A percentile compares a stretch with the other conserved stretches of the same genome.
These are phyloP conservation scores for Calameuta idolon DNA, from an alignment of 2,888 invertebrate species.

Conservation along the genomic window DNA sequence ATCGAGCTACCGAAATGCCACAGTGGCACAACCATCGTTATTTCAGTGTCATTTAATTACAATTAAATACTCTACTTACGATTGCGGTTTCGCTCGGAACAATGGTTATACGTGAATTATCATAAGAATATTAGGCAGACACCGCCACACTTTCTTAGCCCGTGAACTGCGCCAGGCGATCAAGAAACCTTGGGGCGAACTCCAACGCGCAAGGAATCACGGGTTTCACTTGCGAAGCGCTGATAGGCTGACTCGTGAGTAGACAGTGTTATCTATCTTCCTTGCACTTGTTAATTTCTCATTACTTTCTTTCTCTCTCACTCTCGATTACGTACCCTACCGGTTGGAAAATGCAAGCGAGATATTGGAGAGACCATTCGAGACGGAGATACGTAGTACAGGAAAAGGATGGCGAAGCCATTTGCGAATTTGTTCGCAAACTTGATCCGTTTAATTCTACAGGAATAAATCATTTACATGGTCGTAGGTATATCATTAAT, in stretches of 20 bases:
- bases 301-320: not conserved
- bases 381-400: not conserved
- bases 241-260: constrained; percentile 35
- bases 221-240: constrained; percentile 38
- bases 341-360: not conserved
- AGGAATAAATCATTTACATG: not conserved
- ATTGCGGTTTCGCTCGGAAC: constrained; percentile 45
- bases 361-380: not conserved
- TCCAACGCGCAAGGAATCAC: constrained; percentile 49
- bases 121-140: constrained; percentile 46
- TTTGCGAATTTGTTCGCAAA: not conserved
- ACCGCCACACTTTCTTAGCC: constrained; percentile 37
- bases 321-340: not conserved
- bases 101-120: constrained; percentile 52
- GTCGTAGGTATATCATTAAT: not conserved
- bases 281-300: not conserved
- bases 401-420: not conserved
- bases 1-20: constrained; percentile 30
- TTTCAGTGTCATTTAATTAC: not conserved
- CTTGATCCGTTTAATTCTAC: not conserved
- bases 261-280: not conserved
- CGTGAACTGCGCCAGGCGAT: constrained; percentile 27
- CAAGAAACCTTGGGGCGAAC: constrained; percentile 39
- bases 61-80: constrained; percentile 47
- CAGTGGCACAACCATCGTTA: constrained; percentile 12